Evolutionary conservation across 2,113 vertebrate genomes (phyloP), one percentile per base, ranked within the genome.

Genomic region (Dasyornis broadbenti): DNA sequence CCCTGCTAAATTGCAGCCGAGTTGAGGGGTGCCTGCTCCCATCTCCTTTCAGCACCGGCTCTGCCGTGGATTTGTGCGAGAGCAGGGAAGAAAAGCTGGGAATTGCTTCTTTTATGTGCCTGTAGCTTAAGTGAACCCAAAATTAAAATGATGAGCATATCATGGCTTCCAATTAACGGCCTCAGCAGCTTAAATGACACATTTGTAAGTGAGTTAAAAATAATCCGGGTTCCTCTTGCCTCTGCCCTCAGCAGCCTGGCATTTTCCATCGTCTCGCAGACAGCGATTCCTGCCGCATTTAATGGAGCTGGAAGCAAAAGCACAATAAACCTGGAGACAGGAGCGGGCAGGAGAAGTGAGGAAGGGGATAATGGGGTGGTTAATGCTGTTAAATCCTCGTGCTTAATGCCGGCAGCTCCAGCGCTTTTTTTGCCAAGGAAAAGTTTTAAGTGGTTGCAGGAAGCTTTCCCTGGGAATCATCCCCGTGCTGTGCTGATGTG

Each of bases 131-230:
- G 85, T 45, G 86, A 89, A 65, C 66, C 84, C 82, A 2, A 37
- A 86, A 92, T 92, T 94, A 82, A 92, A 92, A 73, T 66, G 92
- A 96, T 56, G 72, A 77, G 84, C 92, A 2, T 92, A 90, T 72
- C 64, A 24, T 26, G 85, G 47, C 65, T 90, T 26, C 59, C 75
- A 70, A 82, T 90, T 69, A 94, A 89, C 15, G 82, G 69, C 61
- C 20, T n/a, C 9, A 88, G 87, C 84, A 63, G 61, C 93, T 90
- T 73, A 78, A 84, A 64, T 86, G 95, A 89, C 69, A 28, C 24
- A n/a, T 72, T 54, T 79, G 70, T 86, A 37, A 87, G 70, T 47
- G 77, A 96, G 79, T 83, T 91, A 82, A 93, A 60, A 73, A 35
- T 64, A 73, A 83, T 39, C 52, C 17, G 53, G 15, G 10, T 44